phyloP scores from a whole-genome alignment of 1,140 invertebrate genomes.

The Drosophila parabipectinata region DNA sequence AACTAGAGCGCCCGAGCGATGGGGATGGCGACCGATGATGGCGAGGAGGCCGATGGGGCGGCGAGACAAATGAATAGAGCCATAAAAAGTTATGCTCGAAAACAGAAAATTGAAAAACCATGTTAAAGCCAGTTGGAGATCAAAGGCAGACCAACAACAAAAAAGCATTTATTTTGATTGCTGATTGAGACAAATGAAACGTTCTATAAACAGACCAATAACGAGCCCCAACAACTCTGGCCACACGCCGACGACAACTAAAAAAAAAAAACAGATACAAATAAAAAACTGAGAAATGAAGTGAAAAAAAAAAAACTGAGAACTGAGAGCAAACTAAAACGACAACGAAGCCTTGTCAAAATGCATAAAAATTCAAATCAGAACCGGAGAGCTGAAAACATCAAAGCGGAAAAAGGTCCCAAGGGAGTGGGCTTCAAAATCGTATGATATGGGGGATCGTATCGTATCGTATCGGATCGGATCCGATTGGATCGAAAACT shows the following conservation, averaged over 20 bases:
- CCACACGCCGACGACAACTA: slow-evolving; percentile 52
- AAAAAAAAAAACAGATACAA: slow-evolving; percentile 5
- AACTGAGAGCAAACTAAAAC: slow-evolving; percentile 12
- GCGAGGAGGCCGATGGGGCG: not conserved
- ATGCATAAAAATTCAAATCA: slow-evolving; percentile 81
- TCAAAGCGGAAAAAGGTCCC: slow-evolving; percentile 65
- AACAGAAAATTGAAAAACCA: slow-evolving; percentile 80
- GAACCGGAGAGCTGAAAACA: slow-evolving; percentile 36
- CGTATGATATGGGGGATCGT: slow-evolving; percentile 2
- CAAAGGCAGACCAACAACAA: slow-evolving; percentile 34
- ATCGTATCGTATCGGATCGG: slow-evolving; percentile 11
- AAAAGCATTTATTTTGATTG: slow-evolving; percentile 66
- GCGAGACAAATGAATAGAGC: slow-evolving; percentile 63
- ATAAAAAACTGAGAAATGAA: not conserved
- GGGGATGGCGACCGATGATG: not conserved
- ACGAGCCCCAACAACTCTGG: slow-evolving; percentile 31
- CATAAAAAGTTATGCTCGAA: slow-evolving; percentile 74
- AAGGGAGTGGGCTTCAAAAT: slow-evolving; percentile 31
- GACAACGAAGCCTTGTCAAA: slow-evolving; percentile 62
- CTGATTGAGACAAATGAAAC: slow-evolving; percentile 77
- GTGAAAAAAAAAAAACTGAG: not conserved
- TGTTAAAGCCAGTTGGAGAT: slow-evolving; percentile 53
- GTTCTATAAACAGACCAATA: slow-evolving; percentile 68
- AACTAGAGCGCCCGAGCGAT: slow-evolving; percentile 34
- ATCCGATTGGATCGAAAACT: slow-evolving; percentile 47